These are phyloP conservation scores for Neoniphon sammara DNA, from an alignment of 2,797 vertebrate species.

Conservation along the genomic window DNA sequence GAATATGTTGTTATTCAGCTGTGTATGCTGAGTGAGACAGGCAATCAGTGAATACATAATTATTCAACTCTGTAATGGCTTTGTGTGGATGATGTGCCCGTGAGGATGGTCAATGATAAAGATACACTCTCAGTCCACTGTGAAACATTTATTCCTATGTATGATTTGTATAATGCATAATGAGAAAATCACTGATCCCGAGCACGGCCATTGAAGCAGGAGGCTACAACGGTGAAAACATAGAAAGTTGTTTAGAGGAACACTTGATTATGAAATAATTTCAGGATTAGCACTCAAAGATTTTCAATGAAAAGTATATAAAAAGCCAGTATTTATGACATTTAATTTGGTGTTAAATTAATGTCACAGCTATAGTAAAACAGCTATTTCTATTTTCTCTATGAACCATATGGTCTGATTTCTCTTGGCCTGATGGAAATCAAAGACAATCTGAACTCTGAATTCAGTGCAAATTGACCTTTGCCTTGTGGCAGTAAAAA, in stretches of 20 bases:
- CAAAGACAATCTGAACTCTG: not conserved
- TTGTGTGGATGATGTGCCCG: slow-evolving; percentile 25
- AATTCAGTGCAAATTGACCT: not conserved
- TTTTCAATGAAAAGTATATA: too few species aligned
- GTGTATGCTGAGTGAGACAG: slow-evolving; percentile 30
- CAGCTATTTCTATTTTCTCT: too few species aligned
- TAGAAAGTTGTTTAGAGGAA: not conserved
- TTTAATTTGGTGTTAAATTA: too few species aligned
- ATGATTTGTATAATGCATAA: slow-evolving; percentile 22
- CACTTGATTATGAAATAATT: too few species aligned
- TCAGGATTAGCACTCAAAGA: too few species aligned
- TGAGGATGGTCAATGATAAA: slow-evolving; percentile 48
- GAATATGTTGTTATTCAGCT: slow-evolving; percentile 16
- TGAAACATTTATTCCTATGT: slow-evolving; percentile 36
- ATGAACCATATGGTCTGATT: too few species aligned
- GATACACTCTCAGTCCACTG: slow-evolving; percentile 17
- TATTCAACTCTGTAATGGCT: slow-evolving; percentile 31
- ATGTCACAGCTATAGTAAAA: too few species aligned
- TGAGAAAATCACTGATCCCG: slow-evolving; percentile 37
- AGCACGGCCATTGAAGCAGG: slow-evolving; percentile 32
- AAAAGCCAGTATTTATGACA: too few species aligned
- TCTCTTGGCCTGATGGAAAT: not conserved
- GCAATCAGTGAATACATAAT: slow-evolving; percentile 48
- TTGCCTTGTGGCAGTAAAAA: not conserved
- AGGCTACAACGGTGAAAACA: slow-evolving; percentile 3